These are phyloP conservation scores for Sylvilagus floridanus DNA, from an alignment of 2,797 vertebrate species.

Conservation along the genomic window DNA sequence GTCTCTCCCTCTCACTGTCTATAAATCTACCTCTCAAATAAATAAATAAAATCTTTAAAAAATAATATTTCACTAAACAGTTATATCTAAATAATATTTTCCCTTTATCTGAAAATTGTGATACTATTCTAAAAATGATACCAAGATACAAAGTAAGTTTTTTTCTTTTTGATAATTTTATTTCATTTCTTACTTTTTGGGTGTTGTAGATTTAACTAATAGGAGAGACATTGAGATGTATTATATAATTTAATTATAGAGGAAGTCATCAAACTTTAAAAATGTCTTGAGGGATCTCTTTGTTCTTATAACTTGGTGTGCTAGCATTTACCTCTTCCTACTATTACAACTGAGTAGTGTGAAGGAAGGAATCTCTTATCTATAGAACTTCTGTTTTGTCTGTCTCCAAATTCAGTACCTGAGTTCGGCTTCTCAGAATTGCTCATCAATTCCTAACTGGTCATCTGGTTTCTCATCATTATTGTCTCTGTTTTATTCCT, in stretches of 20 bases:
- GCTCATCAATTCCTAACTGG: background rate
- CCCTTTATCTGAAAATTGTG: conserved; percentile 33
- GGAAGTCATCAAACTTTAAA: background rate
- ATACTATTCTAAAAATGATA: conserved; percentile 33
- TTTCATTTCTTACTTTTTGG: conserved; percentile 12
- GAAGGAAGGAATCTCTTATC: background rate
- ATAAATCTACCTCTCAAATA: too few relatives aligned
- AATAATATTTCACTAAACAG: background rate
- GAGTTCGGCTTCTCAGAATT: conserved; percentile 6
- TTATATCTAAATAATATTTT: conserved; percentile 7
- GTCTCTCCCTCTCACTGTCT: too few relatives aligned
- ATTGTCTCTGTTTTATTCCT: background rate
- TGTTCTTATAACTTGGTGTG: conserved; percentile 2
- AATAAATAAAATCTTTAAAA: background rate
- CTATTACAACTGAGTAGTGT: background rate
- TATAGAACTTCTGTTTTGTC: background rate
- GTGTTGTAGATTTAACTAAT: background rate
- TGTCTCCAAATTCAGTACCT: background rate
- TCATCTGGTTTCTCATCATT: background rate
- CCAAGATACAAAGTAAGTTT: background rate
- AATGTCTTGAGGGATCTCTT: conserved; percentile 1
- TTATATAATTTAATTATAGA: background rate
- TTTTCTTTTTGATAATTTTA: conserved; percentile 19
- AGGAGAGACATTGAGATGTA: conserved; percentile 19
- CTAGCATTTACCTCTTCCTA: conserved; percentile 6